Evolutionary conservation across 2,797 vertebrate species (phyloP).

Genomic region (Falco rusticolus): DNA sequence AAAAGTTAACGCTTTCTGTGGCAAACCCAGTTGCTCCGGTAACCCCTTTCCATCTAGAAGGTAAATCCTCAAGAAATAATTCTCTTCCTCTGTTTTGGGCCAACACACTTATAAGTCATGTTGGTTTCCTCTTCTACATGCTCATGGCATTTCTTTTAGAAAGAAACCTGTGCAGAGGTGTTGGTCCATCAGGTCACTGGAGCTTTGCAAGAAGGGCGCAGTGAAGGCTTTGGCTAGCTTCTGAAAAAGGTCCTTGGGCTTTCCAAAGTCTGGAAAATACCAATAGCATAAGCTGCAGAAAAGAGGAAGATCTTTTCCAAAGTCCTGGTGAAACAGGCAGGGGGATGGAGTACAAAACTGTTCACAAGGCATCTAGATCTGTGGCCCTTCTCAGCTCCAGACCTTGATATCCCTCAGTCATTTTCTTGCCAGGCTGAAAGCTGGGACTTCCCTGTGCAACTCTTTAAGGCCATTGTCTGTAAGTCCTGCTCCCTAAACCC

Average conservation of each 20-base stretch:
- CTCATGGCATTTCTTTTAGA: not conserved
- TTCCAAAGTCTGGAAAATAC: not conserved
- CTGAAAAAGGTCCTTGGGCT: not conserved
- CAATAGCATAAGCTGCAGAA: not conserved
- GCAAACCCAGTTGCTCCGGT: conserved; percentile 21
- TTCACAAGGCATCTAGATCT: not conserved
- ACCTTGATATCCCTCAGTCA: not conserved
- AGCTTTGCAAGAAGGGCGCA: not conserved
- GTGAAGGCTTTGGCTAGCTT: not conserved
- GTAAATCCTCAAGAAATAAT: not conserved
- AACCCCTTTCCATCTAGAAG: conserved; percentile 13
- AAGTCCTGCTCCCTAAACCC: not conserved
- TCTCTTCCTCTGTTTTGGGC: not conserved
- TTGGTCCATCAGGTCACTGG: not conserved
- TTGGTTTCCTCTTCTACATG: not conserved
- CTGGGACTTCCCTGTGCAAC: not conserved
- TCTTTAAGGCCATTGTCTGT: not conserved
- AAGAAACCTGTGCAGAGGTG: not conserved
- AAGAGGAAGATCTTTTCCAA: not conserved
- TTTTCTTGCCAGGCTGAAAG: not conserved
- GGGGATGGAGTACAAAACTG: not conserved
- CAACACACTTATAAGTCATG: not conserved
- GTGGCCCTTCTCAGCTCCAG: not conserved
- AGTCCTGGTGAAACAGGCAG: not conserved
- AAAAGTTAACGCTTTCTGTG: not conserved